Base-by-base conservation (phyloP, 2,113 vertebrate species). In the Willisornis vidua region DNA sequence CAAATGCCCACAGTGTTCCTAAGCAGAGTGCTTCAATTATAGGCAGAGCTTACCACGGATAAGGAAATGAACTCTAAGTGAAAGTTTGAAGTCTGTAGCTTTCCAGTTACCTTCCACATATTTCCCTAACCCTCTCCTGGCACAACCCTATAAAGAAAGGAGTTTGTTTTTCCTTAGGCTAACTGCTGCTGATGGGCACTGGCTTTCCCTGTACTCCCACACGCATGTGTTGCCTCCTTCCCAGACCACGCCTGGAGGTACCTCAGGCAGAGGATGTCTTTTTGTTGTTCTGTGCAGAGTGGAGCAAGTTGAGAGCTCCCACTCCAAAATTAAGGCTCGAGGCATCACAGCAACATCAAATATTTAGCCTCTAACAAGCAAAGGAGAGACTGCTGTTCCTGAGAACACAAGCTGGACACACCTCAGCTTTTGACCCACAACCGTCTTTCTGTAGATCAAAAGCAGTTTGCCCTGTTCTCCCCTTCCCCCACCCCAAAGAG, bases 221-320 rank as follows among this genome's bases (percentile, higher is more conserved):
- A 61, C 0, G 0, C 3, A 3, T 1, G 19, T 0, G 1, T 0
- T 71, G 51, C 61, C 70, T 52, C 91, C 25, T 75, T 29, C 61
- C 79, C 19, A 55, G 49, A 43, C 9, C 25, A 23, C 55, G 66
- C 15, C 74, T 63, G 57, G 45, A 68, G 59, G 29, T 13, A 82
- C 58, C 54, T 11, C 45, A 57, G 74, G 78, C 74, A 82, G 43
- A 61, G 22, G 48, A 39, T 51, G 20, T 8, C 10, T 78, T 74
- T 84, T 51, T 87, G 66, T 57, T 75, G 70, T 61, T 63, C 85
- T 35, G 10, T 1, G 3, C 5, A 19, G 11, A 41, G 14, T 1
- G 5, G 24, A 71, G 59, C 28, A 62, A 72, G 39, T 35, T 1
- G n/a, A 90, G 75, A 48, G 58, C 75, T 88, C 82, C 23, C 16